Base-by-base conservation (phyloP, 2,797 vertebrate species). In the Lutra lutra region DNA sequence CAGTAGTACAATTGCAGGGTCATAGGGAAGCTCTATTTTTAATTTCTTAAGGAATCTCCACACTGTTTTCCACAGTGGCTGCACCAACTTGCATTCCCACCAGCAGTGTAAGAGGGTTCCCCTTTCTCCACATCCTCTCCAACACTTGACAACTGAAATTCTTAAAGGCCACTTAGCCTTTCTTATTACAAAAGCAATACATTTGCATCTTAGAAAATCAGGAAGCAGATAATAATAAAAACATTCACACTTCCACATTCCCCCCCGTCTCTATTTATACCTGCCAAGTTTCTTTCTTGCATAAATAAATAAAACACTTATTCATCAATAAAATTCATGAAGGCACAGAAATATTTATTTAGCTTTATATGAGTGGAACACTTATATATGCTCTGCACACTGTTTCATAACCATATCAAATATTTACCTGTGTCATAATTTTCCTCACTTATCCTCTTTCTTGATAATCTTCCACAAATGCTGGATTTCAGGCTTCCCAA, bases 321-420 rank as follows among this genome's bases (percentile, higher is more conserved):
- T 68, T 73, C 66, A 78, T 64, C 40, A 86, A 18, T 73, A 62
- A 92, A 75, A 29, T 15, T 2, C 62, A 72, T 18, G 60, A 35
- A 82, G 32, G 83, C 77, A 80, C 46, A 38, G 66, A 96, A 48
- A 92, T 80, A 29, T 58, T 87, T 60, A 78, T 86, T 86, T 66
- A 38, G 40, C 54, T 83, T 75, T 89, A 43, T 73, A 5, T 88
- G 56, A 87, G 40, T 89, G 62, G 62, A 91, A 51, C 72, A 62
- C 78, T 84, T 77, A 62, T 17, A 51, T 72, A n/a, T 58, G 51
- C 10, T 8, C 23, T 48, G 77, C 58, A 56, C 35, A 70, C 40
- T 90, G 18, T 85, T 85, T 89, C 54, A 66, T 94, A 85, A 56
- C 46, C 93, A 64, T 78, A n/a, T 43, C 54, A 82, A 72, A 73